phyloP scores from a whole-genome alignment of 2,888 invertebrate genomes.

The Cantharis flavilabris region DNA sequence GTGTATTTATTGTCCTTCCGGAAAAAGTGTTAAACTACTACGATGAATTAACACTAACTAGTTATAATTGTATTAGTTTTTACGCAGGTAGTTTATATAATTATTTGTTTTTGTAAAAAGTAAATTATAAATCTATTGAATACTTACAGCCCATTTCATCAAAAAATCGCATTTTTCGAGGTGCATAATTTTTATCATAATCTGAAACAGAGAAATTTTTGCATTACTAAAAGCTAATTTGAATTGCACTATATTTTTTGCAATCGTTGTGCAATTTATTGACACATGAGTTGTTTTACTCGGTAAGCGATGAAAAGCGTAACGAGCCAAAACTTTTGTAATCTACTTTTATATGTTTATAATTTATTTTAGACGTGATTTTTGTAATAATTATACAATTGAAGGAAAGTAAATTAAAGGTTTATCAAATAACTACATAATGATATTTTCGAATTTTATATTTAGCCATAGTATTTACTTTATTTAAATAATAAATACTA shows the following conservation, averaged over 20 bases:
- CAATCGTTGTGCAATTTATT: slow-evolving; percentile 8
- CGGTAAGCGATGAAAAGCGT: slow-evolving; percentile 6
- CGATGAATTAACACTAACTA: not conserved
- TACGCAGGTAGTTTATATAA: not conserved
- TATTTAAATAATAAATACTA: too few relatives aligned
- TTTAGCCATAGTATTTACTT: too few relatives aligned
- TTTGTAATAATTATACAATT: not conserved
- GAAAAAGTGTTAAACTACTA: slow-evolving; percentile 9
- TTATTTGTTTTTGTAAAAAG: not conserved
- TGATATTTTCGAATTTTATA: too few relatives aligned
- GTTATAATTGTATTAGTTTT: not conserved
- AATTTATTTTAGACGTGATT: not conserved
- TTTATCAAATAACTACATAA: too few relatives aligned
- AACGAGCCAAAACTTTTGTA: slow-evolving; percentile 10
- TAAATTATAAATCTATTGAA: not conserved
- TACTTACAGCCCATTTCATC: slow-evolving; percentile 74
- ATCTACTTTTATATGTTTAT: slow-evolving; percentile 2
- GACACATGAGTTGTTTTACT: slow-evolving; percentile 8
- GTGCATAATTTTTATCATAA: slow-evolving; percentile 40
- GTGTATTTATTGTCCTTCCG: slow-evolving; percentile 11
- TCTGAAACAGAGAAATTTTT: slow-evolving; percentile 39
- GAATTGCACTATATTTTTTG: not conserved
- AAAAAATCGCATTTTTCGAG: slow-evolving; percentile 61
- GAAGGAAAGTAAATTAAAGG: not conserved
- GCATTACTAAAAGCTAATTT: slow-evolving; percentile 1